Percentiles rank a stretch among this genome's conserved stretches.
Conservation (phyloP, 2,888 invertebrate genomes). For the Drosophila merina region DNA sequence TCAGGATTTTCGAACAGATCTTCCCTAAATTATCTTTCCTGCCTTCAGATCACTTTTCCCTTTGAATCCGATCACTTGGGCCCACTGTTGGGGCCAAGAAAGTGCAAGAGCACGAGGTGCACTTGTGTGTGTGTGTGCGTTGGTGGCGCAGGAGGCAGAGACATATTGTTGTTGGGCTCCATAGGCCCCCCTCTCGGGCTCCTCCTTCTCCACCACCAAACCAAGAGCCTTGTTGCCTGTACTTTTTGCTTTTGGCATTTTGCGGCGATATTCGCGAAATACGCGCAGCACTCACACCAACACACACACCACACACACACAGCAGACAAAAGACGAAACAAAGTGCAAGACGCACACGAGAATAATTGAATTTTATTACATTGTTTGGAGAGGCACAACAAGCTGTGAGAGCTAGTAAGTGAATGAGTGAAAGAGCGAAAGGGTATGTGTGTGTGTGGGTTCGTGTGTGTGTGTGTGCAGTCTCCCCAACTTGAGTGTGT, state of each 20-base stretch:
- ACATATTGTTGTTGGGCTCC: slow-evolving; percentile 32
- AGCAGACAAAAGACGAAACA: slow-evolving; percentile 79
- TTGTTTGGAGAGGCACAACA: slow-evolving; percentile 80
- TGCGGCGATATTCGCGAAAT: slow-evolving; percentile 73
- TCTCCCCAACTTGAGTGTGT: slow-evolving; percentile 53
- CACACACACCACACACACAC: slow-evolving; percentile 4
- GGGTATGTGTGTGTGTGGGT: slow-evolving; percentile 6
- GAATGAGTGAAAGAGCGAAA: slow-evolving; percentile 4
- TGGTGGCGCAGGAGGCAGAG: slow-evolving; percentile 65
- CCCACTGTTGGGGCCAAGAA: slow-evolving; percentile 59
- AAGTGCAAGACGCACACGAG: slow-evolving; percentile 82
- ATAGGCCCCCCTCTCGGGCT: not conserved
- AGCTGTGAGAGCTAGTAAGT: slow-evolving; percentile 7
- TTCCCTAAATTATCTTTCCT: not conserved
- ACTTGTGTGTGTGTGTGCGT: slow-evolving; percentile 52
- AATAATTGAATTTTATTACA: slow-evolving; percentile 84
- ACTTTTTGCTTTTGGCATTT: slow-evolving; percentile 74
- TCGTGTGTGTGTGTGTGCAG: slow-evolving; percentile 37
- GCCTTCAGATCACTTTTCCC: no score
- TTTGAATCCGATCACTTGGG: not conserved
- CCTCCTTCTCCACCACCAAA: slow-evolving; percentile 8
- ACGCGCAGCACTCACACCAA: slow-evolving; percentile 63
- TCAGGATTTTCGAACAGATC: not conserved
- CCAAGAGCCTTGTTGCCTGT: slow-evolving; percentile 59
- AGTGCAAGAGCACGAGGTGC: slow-evolving; percentile 49